Conservation (phyloP, 2,888 invertebrate species). For the Xestia ashworthii region DNA sequence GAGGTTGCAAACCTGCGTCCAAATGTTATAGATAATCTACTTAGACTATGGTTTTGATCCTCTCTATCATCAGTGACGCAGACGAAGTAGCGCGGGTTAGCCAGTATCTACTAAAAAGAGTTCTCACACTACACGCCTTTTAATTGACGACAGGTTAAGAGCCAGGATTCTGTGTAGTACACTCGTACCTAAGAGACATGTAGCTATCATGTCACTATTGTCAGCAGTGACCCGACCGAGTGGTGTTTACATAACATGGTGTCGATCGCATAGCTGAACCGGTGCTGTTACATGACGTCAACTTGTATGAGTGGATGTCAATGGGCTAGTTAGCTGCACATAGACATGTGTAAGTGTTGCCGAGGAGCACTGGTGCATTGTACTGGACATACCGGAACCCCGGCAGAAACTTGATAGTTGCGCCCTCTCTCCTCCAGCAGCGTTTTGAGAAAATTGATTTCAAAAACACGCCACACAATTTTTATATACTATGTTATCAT, state of each 20-base stretch:
- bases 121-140: neutral
- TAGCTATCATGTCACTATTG: slow-evolving; percentile 13
- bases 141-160: neutral
- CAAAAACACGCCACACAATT: too few species aligned
- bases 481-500: too few species aligned
- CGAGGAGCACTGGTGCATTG: neutral
- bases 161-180: neutral
- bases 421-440: neutral
- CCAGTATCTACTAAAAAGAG: neutral
- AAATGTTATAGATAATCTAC: too few species aligned
- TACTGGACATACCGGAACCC: neutral
- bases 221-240: slow-evolving; percentile 12
- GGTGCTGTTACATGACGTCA: slow-evolving; percentile 18
- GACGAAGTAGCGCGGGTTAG: too few species aligned
- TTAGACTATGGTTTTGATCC: too few species aligned
- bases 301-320: neutral
- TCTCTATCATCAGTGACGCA: too few species aligned
- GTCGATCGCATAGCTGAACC: slow-evolving; percentile 39
- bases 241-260: slow-evolving; percentile 50
- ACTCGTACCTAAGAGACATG: neutral
- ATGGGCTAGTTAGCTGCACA: neutral
- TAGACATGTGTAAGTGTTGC: neutral
- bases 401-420: neutral
- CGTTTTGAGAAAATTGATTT: neutral
- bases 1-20: too few species aligned